Percentiles rank a stretch among this genome's conserved stretches.
Evolutionary conservation across 2,113 vertebrate genomes (phyloP).

Genomic region (Mesitornis unicolor): DNA sequence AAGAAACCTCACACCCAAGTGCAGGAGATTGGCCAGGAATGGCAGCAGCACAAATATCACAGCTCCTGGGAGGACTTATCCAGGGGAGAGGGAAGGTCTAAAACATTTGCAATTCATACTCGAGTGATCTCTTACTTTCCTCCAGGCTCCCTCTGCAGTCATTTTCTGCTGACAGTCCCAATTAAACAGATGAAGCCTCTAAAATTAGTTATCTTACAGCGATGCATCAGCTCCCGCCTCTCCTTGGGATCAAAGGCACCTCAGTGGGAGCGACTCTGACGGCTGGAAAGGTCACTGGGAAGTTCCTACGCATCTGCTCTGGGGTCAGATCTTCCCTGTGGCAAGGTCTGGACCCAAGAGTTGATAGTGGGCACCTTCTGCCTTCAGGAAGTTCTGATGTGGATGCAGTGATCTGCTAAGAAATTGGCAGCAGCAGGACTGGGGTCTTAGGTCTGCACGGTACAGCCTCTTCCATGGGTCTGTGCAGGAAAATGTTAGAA

Average conservation of each 20-base stretch:
- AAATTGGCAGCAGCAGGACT: not conserved
- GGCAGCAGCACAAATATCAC: not conserved
- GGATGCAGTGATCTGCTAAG: not conserved
- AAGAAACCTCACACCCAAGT: not conserved
- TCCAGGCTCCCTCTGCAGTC: not conserved
- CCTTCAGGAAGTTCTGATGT: not conserved
- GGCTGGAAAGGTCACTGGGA: not conserved
- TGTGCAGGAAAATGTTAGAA: not conserved
- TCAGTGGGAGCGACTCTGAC: not conserved
- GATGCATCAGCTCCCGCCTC: rapidly evolving
- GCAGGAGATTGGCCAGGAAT: not conserved
- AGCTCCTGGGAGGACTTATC: not conserved
- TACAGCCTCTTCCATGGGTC: not conserved
- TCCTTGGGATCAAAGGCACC: not conserved
- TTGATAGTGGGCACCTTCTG: not conserved
- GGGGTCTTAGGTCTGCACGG: not conserved
- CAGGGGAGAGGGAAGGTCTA: not conserved
- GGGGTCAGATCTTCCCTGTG: not conserved
- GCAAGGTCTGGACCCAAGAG: not conserved
- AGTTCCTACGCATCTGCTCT: not conserved
- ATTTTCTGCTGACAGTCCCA: not conserved
- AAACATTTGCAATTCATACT: not conserved
- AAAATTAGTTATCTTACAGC: not conserved
- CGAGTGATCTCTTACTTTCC: not conserved
- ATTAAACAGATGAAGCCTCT: not conserved